These are phyloP conservation scores for Rallus crepitans DNA, from an alignment of 2,797 vertebrate species.

Conservation along the genomic window DNA sequence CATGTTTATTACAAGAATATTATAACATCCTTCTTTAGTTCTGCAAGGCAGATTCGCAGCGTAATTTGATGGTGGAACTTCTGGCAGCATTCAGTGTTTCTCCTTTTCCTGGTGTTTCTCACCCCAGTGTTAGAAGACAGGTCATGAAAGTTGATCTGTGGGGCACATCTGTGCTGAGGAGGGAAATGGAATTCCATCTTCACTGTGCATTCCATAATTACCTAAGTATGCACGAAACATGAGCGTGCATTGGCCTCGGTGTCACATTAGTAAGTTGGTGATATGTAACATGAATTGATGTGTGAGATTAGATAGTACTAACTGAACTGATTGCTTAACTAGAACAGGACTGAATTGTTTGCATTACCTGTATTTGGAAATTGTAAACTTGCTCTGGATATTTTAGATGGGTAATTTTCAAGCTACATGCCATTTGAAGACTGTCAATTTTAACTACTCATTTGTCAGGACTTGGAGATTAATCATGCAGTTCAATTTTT, in stretches of 20 bases:
- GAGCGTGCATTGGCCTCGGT: not conserved
- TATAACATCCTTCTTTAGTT: not conserved
- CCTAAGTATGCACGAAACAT: not conserved
- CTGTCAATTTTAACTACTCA: not conserved
- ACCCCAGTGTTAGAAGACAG: not conserved
- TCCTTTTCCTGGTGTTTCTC: not conserved
- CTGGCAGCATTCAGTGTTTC: not conserved
- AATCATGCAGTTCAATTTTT: conserved; percentile 13
- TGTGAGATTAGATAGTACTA: not conserved
- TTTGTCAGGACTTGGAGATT: not conserved
- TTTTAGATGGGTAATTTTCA: conserved; percentile 3
- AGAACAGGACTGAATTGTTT: not conserved
- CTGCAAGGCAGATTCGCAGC: not conserved
- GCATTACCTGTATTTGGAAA: conserved; percentile 14
- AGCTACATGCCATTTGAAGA: not conserved
- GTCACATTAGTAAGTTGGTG: not conserved
- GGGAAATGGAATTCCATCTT: not conserved
- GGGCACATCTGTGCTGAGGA: not conserved
- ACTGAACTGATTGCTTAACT: not conserved
- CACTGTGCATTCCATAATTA: not conserved
- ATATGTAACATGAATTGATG: not conserved
- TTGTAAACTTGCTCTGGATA: not conserved
- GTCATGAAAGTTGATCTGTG: not conserved
- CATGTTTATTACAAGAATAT: conserved; percentile 16
- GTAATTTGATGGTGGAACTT: conserved; percentile 10